These are phyloP conservation scores for Scolopax bukidnonensis DNA, from an alignment of 2,797 vertebrate genomes.

Conservation along the genomic window DNA sequence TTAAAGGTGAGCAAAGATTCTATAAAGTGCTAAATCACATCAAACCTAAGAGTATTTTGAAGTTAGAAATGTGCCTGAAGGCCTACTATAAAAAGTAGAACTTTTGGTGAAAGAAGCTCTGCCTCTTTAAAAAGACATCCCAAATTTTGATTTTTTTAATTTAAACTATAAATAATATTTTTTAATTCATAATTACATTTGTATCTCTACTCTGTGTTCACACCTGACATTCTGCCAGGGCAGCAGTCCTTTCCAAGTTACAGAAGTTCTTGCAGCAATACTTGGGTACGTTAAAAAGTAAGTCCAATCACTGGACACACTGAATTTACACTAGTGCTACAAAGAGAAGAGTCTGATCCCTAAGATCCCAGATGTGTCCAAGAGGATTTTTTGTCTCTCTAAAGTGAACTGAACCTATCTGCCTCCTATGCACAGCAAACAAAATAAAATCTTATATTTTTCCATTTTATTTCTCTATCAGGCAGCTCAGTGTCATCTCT, in stretches of 20 bases:
- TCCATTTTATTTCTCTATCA: background rate
- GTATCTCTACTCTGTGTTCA: background rate
- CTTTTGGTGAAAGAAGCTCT: background rate
- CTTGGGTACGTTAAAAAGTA: background rate
- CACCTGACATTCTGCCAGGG: background rate
- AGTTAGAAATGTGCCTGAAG: background rate
- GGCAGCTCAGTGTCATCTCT: background rate
- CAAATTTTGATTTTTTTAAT: background rate
- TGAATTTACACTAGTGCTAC: background rate
- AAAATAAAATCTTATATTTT: background rate
- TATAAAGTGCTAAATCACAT: background rate
- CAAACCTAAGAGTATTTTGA: background rate
- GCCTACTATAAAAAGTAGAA: background rate
- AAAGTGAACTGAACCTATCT: background rate
- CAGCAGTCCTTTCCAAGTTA: background rate
- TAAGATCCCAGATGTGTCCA: background rate
- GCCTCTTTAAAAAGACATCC: background rate
- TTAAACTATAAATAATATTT: background rate
- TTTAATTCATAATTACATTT: background rate
- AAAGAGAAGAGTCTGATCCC: background rate
- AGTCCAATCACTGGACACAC: background rate
- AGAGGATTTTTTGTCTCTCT: background rate
- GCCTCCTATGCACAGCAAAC: background rate
- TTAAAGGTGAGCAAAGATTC: conserved; percentile 9
- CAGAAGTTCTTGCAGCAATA: background rate